Percentiles rank a stretch among this genome's conserved stretches.
These are phyloP conservation scores for Sarcoramphus papa DNA, from an alignment of 2,797 vertebrate genomes.

Conservation along the genomic window DNA sequence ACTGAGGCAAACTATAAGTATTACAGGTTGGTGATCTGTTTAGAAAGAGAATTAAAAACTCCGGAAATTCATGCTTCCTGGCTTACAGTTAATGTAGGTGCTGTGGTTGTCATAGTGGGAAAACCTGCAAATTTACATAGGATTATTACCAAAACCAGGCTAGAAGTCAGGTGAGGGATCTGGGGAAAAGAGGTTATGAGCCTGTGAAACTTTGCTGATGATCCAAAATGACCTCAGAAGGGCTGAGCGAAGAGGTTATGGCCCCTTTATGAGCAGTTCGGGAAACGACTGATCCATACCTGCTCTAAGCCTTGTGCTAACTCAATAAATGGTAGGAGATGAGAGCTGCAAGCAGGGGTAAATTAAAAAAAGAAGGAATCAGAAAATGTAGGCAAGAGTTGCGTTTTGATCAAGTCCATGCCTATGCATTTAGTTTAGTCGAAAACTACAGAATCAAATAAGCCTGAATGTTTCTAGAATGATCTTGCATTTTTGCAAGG, in stretches of 20 bases:
- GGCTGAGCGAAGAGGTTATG: not conserved
- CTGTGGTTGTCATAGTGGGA: not conserved
- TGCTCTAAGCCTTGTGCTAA: not conserved
- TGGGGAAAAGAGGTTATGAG: not conserved
- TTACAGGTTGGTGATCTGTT: not conserved
- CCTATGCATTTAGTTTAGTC: not conserved
- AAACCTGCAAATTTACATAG: not conserved
- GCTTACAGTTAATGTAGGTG: not conserved
- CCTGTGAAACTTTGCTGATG: not conserved
- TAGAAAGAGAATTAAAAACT: not conserved
- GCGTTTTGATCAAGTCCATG: not conserved
- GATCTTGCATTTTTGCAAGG: not conserved
- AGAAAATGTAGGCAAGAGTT: not conserved
- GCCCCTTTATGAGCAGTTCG: not conserved
- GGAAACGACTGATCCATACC: rapidly evolving
- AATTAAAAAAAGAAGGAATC: not conserved
- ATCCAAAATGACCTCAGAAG: not conserved
- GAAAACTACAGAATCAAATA: not conserved
- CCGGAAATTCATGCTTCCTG: not conserved
- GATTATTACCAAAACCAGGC: not conserved
- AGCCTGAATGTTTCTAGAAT: not conserved
- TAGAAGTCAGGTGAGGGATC: not conserved
- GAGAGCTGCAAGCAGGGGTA: not conserved
- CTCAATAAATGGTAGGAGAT: not conserved
- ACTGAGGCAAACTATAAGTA: not conserved